A percentile compares a stretch with the other conserved stretches of the same genome.
phyloP scores from a whole-genome alignment of 2,888 invertebrate genomes.

The Zygothrica quintamaculata region DNA sequence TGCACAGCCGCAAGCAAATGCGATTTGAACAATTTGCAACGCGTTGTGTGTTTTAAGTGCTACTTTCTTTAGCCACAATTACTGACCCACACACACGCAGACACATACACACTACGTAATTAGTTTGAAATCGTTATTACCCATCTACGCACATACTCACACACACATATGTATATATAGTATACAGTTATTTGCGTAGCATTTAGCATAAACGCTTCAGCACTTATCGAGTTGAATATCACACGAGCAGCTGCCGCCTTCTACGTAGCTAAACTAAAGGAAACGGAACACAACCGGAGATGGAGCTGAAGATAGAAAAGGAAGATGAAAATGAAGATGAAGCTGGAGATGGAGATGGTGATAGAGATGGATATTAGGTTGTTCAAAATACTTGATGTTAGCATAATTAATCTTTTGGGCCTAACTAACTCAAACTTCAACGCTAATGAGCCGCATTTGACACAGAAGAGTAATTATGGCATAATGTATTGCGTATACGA shows the following conservation, averaged over 20 bases:
- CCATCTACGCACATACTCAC: neutral
- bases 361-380: neutral
- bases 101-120: slow-evolving; percentile 44
- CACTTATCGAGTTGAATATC: slow-evolving; percentile 42
- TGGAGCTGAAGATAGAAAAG: slow-evolving; percentile 13
- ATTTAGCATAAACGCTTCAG: slow-evolving; percentile 63
- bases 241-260: slow-evolving; percentile 27
- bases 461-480: slow-evolving; percentile 57
- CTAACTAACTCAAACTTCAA: slow-evolving; percentile 1
- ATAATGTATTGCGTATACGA: slow-evolving; percentile 45
- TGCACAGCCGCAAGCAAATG: slow-evolving; percentile 49
- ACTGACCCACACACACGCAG: slow-evolving; percentile 20
- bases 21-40: slow-evolving; percentile 53
- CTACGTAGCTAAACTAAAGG: slow-evolving; percentile 29
- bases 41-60: slow-evolving; percentile 45
- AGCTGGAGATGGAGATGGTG: neutral
- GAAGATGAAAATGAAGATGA: neutral
- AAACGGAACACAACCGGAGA: slow-evolving; percentile 22
- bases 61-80: slow-evolving; percentile 30
- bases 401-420: slow-evolving; percentile 60
- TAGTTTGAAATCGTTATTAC: slow-evolving; percentile 41
- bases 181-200: slow-evolving; percentile 38
- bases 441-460: slow-evolving; percentile 30
- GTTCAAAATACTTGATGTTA: slow-evolving; percentile 14
- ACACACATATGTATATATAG: too few species aligned